A percentile compares a stretch with the other conserved stretches of the same genome.
phyloP scores from a whole-genome alignment of 2,888 invertebrate genomes.

The Chalcosyrphus nemorum region DNA sequence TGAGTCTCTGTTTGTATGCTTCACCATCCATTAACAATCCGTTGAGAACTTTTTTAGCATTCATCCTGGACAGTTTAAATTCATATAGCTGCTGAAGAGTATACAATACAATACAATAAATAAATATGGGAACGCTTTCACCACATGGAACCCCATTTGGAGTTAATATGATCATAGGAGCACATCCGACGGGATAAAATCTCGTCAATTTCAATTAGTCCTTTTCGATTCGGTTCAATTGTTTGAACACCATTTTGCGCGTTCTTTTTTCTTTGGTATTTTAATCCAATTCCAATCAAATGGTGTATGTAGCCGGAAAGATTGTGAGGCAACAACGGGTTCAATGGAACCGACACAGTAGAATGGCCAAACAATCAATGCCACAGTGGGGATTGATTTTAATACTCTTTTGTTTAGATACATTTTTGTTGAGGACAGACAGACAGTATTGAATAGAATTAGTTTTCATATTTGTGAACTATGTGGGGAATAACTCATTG shows the following conservation, averaged over 20 bases:
- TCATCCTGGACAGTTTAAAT: neutral
- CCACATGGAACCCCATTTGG: neutral
- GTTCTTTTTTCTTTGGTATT: conserved; percentile 1
- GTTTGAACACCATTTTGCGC: conserved; percentile 37
- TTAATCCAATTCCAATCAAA: conserved; percentile 9
- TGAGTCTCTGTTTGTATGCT: neutral
- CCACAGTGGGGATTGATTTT: neutral
- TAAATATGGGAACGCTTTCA: conserved; percentile 4
- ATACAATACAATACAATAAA: neutral
- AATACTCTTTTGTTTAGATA: neutral
- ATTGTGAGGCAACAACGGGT: neutral
- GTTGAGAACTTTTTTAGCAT: neutral
- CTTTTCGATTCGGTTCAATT: conserved; percentile 49
- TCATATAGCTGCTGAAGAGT: no score
- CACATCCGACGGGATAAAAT: conserved; percentile 28
- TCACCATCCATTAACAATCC: neutral
- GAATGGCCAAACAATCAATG: neutral
- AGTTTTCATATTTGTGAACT: no score
- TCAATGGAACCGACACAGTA: neutral
- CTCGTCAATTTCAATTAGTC: conserved; percentile 59
- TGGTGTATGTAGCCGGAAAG: neutral
- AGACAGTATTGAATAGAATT: no score
- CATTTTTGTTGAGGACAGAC: no score
- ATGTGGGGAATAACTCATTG: no score
- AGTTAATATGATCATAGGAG: conserved; percentile 35